A percentile compares a stretch with the other conserved stretches of the same genome.
These are phyloP conservation scores for Acanthococcus lagerstroemiae DNA, from an alignment of 2,888 invertebrate species.

Conservation along the genomic window DNA sequence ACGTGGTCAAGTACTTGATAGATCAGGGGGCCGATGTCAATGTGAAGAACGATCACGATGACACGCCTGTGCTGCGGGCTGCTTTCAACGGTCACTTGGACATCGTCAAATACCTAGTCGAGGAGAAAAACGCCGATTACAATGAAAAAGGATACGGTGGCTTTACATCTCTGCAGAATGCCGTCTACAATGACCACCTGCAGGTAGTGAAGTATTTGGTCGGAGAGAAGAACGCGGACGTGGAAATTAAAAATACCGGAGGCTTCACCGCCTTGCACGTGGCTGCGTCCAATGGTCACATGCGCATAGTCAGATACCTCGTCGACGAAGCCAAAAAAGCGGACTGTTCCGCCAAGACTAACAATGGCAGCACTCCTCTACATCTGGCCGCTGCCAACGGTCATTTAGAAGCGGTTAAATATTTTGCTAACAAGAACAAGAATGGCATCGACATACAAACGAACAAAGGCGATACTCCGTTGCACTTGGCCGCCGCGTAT, in stretches of 20 bases:
- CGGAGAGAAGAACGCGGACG: no score
- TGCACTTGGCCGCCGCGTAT: not conserved
- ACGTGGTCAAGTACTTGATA: not conserved
- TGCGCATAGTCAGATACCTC: no score
- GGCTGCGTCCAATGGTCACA: no score
- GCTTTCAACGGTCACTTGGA: not conserved
- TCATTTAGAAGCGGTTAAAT: no score
- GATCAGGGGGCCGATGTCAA: not conserved
- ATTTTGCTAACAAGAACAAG: no score
- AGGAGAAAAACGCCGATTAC: not conserved
- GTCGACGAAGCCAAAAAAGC: no score
- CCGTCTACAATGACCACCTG: not conserved
- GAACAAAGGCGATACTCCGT: not conserved
- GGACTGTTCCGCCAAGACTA: no score
- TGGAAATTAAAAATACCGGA: no score
- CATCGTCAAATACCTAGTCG: not conserved
- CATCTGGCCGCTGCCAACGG: no score
- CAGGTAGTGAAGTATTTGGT: not conserved
- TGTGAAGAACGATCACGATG: not conserved
- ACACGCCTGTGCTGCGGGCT: not conserved
- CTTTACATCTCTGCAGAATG: not conserved
- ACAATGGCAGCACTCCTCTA: no score
- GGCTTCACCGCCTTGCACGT: no score
- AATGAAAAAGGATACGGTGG: not conserved
- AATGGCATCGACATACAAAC: no score